Percentiles rank a stretch among this genome's conserved stretches.
Evolutionary conservation across 2,888 invertebrate species (phyloP).

Genomic region (Melieria picta): DNA sequence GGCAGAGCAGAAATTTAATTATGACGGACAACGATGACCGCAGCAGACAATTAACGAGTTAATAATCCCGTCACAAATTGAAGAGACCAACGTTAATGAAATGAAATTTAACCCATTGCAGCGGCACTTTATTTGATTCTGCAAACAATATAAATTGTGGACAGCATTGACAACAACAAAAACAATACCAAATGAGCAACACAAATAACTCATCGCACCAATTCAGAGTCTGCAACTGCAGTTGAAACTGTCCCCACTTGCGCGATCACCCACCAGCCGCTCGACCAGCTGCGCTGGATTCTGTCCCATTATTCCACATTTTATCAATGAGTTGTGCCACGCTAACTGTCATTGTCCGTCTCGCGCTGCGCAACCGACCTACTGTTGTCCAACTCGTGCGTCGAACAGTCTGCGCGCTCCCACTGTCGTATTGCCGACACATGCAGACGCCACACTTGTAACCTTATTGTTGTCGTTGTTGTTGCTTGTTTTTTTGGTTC

Average conservation of each 20-base stretch:
- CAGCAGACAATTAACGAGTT: too few relatives aligned
- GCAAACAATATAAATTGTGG: too few relatives aligned
- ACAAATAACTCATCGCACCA: too few relatives aligned
- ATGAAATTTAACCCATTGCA: too few relatives aligned
- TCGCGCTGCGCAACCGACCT: background rate
- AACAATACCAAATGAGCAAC: too few relatives aligned
- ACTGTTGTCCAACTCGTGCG: background rate
- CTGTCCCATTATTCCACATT: slow-evolving; percentile 42
- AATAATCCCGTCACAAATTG: too few relatives aligned
- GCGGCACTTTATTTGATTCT: too few relatives aligned
- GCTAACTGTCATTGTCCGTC: slow-evolving; percentile 3
- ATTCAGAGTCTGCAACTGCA: background rate
- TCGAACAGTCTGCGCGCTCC: background rate
- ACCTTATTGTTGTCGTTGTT: slow-evolving; percentile 2
- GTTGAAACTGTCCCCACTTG: background rate
- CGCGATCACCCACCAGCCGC: background rate
- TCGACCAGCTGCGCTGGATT: slow-evolving; percentile 7
- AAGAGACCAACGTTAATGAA: too few relatives aligned
- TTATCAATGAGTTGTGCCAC: slow-evolving; percentile 38
- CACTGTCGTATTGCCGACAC: background rate
- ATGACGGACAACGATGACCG: too few relatives aligned
- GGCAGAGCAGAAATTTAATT: too few relatives aligned
- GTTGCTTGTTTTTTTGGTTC: background rate
- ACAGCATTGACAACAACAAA: too few relatives aligned
- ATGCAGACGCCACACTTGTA: background rate